phyloP scores from a whole-genome alignment of 2,888 invertebrate species.

The Caenorhabditis macrosperma region DNA sequence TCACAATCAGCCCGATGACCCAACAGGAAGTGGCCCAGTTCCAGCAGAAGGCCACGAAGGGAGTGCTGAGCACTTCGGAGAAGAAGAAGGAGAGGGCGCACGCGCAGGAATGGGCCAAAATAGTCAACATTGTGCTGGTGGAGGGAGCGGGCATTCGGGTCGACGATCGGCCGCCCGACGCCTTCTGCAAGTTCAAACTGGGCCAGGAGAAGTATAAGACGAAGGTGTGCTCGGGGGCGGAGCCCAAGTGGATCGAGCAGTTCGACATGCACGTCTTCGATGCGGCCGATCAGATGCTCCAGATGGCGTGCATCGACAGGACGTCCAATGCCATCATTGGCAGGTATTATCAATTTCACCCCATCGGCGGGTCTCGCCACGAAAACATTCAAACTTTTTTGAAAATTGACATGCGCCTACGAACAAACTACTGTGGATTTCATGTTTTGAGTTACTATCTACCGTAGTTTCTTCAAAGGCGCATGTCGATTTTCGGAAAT shows the following conservation, averaged over 20 bases:
- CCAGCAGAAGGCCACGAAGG: slow-evolving; percentile 51
- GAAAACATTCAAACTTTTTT: too few relatives aligned
- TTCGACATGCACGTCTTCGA: slow-evolving; percentile 97
- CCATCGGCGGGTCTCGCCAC: too few relatives aligned
- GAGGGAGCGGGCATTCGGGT: slow-evolving; percentile 91
- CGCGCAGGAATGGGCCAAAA: slow-evolving; percentile 94
- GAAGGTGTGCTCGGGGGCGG: slow-evolving; percentile 87
- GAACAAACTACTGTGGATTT: too few relatives aligned
- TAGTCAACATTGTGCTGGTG: slow-evolving; percentile 96
- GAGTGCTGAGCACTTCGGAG: slow-evolving; percentile 23
- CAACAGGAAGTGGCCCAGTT: slow-evolving; percentile 47
- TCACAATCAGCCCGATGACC: slow-evolving; percentile 49
- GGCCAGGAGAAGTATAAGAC: slow-evolving; percentile 98
- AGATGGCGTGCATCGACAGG: slow-evolving; percentile 92
- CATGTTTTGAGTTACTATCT: too few relatives aligned
- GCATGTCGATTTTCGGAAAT: too few relatives aligned
- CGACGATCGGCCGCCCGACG: slow-evolving; percentile 85
- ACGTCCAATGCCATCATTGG: slow-evolving; percentile 92
- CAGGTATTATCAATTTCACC: too few relatives aligned
- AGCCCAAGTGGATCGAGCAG: slow-evolving; percentile 95
- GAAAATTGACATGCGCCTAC: too few relatives aligned
- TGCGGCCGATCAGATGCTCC: slow-evolving; percentile 91
- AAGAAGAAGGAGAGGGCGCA: slow-evolving; percentile 54
- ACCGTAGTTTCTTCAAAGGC: too few relatives aligned
- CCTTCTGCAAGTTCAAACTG: slow-evolving; percentile 96